phyloP scores from a whole-genome alignment of 1,140 invertebrate genomes.

The Thaumetopoea pityocampa region DNA sequence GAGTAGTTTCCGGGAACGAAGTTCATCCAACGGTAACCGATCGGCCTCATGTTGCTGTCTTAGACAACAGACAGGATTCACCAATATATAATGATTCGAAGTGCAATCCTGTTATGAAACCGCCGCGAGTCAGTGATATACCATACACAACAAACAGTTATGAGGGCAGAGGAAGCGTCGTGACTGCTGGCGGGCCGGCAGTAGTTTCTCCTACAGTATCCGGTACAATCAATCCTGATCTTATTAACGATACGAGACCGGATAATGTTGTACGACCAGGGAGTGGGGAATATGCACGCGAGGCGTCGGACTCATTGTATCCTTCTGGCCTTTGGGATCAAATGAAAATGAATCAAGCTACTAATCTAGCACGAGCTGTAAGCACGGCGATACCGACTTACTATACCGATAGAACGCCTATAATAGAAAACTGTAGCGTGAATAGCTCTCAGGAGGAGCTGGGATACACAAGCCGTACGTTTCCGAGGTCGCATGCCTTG shows the following conservation, averaged over 20 bases:
- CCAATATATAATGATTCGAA: constrained; percentile 72
- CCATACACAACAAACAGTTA: constrained; percentile 80
- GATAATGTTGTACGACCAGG: constrained; percentile 74
- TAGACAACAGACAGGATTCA: constrained; percentile 62
- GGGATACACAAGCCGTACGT: constrained; percentile 76
- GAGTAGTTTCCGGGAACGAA: constrained; percentile 80
- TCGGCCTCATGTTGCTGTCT: constrained; percentile 65
- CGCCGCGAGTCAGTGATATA: constrained; percentile 80
- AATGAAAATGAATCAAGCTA: constrained; percentile 66
- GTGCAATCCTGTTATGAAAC: constrained; percentile 82
- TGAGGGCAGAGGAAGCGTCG: constrained; percentile 78
- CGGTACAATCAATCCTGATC: constrained; percentile 86
- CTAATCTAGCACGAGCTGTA: constrained; percentile 74
- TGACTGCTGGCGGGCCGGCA: constrained; percentile 75
- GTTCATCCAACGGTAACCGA: constrained; percentile 70
- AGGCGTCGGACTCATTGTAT: constrained; percentile 81
- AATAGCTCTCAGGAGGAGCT: constrained; percentile 76
- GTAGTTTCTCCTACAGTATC: constrained; percentile 83
- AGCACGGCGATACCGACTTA: constrained; percentile 75
- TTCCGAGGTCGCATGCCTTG: constrained; percentile 67
- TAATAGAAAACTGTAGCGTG: constrained; percentile 80
- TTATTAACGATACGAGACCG: constrained; percentile 86
- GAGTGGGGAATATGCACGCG: constrained; percentile 83
- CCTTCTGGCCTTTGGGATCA: constrained; percentile 83
- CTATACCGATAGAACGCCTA: constrained; percentile 85